Base-by-base conservation (phyloP, 2,888 invertebrate species). In the Rhagonycha lutea region DNA sequence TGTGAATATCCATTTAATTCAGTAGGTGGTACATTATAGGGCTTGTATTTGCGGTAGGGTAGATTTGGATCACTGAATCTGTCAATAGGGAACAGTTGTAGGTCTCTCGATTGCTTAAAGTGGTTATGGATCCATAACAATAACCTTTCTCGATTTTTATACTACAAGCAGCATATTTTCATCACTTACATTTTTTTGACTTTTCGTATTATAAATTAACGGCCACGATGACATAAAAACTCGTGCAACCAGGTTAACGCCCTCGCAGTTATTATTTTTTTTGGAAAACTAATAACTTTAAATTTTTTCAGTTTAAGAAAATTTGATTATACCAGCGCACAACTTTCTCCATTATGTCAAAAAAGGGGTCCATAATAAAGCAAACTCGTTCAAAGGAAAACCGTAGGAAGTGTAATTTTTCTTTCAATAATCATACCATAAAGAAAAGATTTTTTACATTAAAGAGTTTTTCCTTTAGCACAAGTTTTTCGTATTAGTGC, bases 81-180 rank as follows among this genome's bases (percentile, higher is more conserved):
- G 63, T 65, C 63, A 65, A 65, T 65, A 65, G 63, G 63, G 63
- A 65, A 24, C 63, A 65, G 63, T 65, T 24, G 63, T 65, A 24
- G 63, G 63, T 65, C 26, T 65, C 24, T n/a, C 68, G 71, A 32
- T 68, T 23, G 69, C 69, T 69, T 73, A 62, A 72, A 73, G 73
- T 69, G 73, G 32, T 73, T 73, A 73, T 73, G 26, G 73, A 72
- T 63, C 69, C 63, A 65, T 65, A 60, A 69, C 73, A 69, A 68
- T 73, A 73, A 73, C 23, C 47, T 47, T 47, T 47, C n/a, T 47
- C n/a, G 47, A 47, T 47, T 47, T 47, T 47, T 47, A 47, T 47
- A 8, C n/a, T 47, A 47, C 47, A 47, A n/a, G n/a, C 47, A n/a
- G 47, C 47, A n/a, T n/a, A 47, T 47, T 47, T 47, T 47, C 47